Percentiles rank a stretch among this genome's conserved stretches.
Conservation (phyloP, 2,113 vertebrate genomes). For the Tragelaphus strepsiceros region DNA sequence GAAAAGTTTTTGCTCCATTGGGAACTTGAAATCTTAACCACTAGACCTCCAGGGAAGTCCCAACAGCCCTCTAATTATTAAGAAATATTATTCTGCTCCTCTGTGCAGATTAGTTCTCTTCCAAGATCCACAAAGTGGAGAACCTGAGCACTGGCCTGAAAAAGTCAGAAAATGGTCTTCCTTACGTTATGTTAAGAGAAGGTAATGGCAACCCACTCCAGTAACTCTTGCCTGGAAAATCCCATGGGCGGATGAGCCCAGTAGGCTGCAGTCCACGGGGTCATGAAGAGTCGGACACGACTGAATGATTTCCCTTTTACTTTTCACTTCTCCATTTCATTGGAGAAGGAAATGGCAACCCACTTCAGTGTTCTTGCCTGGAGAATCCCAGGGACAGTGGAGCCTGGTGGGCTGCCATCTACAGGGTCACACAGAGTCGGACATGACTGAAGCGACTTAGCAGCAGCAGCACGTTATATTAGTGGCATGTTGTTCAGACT, state of each 20-base stretch:
- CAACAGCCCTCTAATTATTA: background rate
- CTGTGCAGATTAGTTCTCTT: background rate
- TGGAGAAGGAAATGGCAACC: too few relatives aligned
- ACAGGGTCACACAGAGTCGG: too few relatives aligned
- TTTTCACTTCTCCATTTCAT: too few relatives aligned
- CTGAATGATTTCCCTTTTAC: too few relatives aligned
- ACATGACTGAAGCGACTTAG: too few relatives aligned
- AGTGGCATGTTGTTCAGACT: background rate
- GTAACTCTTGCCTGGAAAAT: too few relatives aligned
- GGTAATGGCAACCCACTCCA: too few relatives aligned
- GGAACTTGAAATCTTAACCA: background rate
- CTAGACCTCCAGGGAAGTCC: background rate
- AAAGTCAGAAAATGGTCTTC: background rate
- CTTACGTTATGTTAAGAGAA: background rate
- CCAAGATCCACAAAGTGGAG: background rate
- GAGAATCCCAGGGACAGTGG: rapidly evolving
- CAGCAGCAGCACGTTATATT: background rate
- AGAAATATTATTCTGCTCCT: background rate
- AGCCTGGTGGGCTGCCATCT: too few relatives aligned
- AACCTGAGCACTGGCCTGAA: background rate
- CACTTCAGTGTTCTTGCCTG: too few relatives aligned
- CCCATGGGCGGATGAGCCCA: too few relatives aligned
- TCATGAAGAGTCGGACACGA: too few relatives aligned
- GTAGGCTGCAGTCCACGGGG: too few relatives aligned
- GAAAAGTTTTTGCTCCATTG: background rate